A percentile compares a stretch with the other conserved stretches of the same genome.
Evolutionary conservation across 2,888 invertebrate genomes (phyloP).

Genomic region (Drosophila neutralis): DNA sequence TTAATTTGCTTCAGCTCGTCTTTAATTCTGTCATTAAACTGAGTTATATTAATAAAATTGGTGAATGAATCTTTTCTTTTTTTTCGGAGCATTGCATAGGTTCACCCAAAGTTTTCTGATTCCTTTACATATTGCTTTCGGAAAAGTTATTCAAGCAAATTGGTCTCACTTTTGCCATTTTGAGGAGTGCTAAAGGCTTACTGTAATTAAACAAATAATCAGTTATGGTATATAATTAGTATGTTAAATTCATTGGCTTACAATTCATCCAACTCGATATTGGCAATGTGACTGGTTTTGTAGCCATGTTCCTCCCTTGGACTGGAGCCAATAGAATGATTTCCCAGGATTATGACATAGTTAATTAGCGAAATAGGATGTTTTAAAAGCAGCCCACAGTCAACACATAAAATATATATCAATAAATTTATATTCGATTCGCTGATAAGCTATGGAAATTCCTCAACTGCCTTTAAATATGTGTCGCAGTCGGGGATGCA

Average conservation of each 20-base stretch:
- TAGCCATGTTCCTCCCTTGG: constrained; percentile 14
- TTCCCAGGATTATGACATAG: constrained; percentile 33
- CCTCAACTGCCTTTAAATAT: constrained; percentile 27
- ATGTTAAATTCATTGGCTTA: constrained; percentile 21
- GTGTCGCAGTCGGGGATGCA: constrained; percentile 77
- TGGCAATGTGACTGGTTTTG: constrained; percentile 32
- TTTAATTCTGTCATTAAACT: neutral
- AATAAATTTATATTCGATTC: neutral
- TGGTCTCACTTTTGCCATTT: constrained; percentile 27
- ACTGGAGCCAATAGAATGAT: constrained; percentile 17
- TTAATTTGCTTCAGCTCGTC: neutral
- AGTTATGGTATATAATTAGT: neutral
- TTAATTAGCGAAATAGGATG: too few species aligned
- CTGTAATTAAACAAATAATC: constrained; percentile 17
- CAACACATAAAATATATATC: constrained; percentile 8
- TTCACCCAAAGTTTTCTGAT: neutral
- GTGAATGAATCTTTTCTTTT: neutral
- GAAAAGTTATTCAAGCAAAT: constrained; percentile 19
- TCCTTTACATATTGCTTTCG: accelerated
- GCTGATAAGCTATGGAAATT: constrained; percentile 77
- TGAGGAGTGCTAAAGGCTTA: neutral
- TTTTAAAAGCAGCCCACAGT: constrained; percentile 18
- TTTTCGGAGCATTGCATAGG: neutral
- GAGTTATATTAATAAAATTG: neutral
- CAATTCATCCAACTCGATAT: constrained; percentile 10